Percentiles rank a stretch among this genome's conserved stretches.
Evolutionary conservation across 2,888 invertebrate genomes (phyloP).

Genomic region (Pyralis farinalis): DNA sequence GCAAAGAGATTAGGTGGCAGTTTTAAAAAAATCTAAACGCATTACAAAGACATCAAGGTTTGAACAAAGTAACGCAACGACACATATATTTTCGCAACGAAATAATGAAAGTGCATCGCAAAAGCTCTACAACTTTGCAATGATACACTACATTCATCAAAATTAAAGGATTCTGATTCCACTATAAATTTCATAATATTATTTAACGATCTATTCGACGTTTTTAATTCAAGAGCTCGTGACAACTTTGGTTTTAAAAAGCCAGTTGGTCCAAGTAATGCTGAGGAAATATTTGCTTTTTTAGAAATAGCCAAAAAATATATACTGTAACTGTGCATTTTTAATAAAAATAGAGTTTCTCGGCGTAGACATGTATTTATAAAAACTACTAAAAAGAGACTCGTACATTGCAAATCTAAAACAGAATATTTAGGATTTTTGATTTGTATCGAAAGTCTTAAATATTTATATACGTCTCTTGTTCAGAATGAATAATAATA

Average conservation of each 20-base stretch:
- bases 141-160: conserved; percentile 12
- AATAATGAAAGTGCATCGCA: conserved; percentile 23
- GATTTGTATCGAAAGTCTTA: conserved; percentile 15
- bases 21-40: conserved; percentile 12
- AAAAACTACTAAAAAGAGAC: neutral
- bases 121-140: conserved; percentile 17
- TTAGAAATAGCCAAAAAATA: conserved; percentile 9
- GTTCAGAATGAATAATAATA: too few relatives aligned
- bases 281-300: conserved; percentile 1
- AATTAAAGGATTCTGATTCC: conserved; percentile 13
- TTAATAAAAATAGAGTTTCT: neutral
- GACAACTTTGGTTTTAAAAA: conserved; percentile 6
- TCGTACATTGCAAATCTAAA: neutral
- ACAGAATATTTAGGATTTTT: conserved; percentile 18
- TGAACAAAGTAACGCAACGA: conserved; percentile 18
- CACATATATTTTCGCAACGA: conserved; percentile 21
- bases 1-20: conserved; percentile 13
- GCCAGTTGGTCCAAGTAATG: conserved; percentile 3
- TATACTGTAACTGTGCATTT: conserved; percentile 2
- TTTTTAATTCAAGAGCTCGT: conserved; percentile 17
- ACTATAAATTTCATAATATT: conserved; percentile 17
- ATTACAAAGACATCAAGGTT: conserved; percentile 16
- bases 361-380: neutral
- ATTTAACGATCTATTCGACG: conserved; percentile 19
- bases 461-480: conserved; percentile 11